Base-by-base conservation (phyloP, 2,113 vertebrate genomes). In the Stegostoma tigrinum region DNA sequence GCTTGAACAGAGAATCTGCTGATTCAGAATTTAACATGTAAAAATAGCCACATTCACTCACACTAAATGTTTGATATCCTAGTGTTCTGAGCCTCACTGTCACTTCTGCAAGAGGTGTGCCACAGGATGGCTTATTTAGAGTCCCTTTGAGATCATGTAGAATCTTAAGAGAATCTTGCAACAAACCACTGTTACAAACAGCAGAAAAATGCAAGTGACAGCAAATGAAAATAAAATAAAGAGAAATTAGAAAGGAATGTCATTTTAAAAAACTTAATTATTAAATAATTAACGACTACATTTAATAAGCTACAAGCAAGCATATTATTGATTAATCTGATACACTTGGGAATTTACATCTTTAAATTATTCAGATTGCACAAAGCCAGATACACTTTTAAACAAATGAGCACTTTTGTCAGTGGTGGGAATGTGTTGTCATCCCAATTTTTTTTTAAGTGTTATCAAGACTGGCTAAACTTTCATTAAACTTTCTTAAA, bases 21-120 rank as follows among this genome's bases (percentile, higher is more conserved):
- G 93, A 94, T 27, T 94, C 93, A 70, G 38, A 70, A 23, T 70
- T 48, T 70, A 68, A 30, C n/a, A 21, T 34, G 19, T 67, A 94
- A 70, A 94, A 70, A 94, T 94, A 70, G 66, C 21, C 70, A 23
- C 93, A 94, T 45, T 24, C 67, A 48, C 70, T 94, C 93, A 70
- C 38, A 72, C 24, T 27, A 70, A 94, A 27, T 23, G 38, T 94
- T 38, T 68, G 66, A 70, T 30, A 15, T 70, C 19, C 66, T 72
- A 48, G 10, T 67, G 38, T 68, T 24, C 67, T 38, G 42, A 45
- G 19, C n/a, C 70, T 94, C 66, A 70, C 66, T 94, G 93, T 42
- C 42, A 94, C 38, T 94, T 23, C 15, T 70, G 45, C 93, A 38
- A 42, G 38, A 64, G 14, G 15, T 90, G 12, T 90, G 34, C 27